Evolutionary conservation across 1,140 invertebrate genomes (phyloP).

Genomic region (Heterodera schachtii): DNA sequence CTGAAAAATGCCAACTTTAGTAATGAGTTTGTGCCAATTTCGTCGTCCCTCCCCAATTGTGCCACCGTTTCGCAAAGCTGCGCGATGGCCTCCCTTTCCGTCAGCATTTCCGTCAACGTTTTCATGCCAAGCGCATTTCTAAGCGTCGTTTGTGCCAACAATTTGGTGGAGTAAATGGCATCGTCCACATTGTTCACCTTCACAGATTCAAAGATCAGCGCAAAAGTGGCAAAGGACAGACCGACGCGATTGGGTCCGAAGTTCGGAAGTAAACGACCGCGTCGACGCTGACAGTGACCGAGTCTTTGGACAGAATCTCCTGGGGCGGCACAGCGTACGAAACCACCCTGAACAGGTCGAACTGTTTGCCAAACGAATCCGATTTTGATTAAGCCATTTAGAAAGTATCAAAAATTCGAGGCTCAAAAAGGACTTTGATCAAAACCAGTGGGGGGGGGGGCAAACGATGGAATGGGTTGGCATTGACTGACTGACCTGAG

Average conservation of each 20-base stretch:
- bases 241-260: slow-evolving; percentile 65
- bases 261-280: slow-evolving; percentile 65
- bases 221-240: slow-evolving; percentile 41
- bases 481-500: slow-evolving; percentile 42
- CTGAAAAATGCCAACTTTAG: not conserved
- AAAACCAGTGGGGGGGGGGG: no score
- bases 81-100: slow-evolving; percentile 69
- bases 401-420: no score
- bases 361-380: no score
- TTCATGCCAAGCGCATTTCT: slow-evolving; percentile 69
- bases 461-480: no score
- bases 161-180: slow-evolving; percentile 69
- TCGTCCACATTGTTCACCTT: slow-evolving; percentile 69
- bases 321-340: slow-evolving; percentile 65
- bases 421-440: no score
- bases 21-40: no score
- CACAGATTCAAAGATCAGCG: slow-evolving; percentile 8
- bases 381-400: no score
- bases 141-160: slow-evolving; percentile 68
- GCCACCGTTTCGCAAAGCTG: slow-evolving; percentile 62
- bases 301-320: slow-evolving; percentile 65
- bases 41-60: no score
- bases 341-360: slow-evolving; percentile 58
- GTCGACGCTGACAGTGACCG: slow-evolving; percentile 63
- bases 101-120: slow-evolving; percentile 69